Evolutionary conservation across 2,113 vertebrate genomes (phyloP), one percentile per base, ranked within the genome.

Genomic region (Syngnathus floridae): DNA sequence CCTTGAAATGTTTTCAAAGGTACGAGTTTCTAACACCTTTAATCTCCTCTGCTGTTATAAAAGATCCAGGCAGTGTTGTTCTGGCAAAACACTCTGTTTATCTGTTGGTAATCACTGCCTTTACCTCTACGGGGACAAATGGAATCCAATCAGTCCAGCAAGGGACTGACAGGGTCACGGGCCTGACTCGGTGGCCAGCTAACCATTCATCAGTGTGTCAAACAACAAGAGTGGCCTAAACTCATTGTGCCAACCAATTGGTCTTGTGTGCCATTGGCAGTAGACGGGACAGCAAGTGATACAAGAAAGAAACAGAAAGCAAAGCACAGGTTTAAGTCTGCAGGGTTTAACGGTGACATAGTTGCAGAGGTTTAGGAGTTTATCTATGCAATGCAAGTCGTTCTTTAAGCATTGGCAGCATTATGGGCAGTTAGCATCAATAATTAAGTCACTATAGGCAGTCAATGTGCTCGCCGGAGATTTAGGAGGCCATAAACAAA

Each of bases 371-470:
- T 66, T 76, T 54, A 75, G 41, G 78, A 59, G 80, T 86, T 83
- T 83, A 84, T 83, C 69, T 71, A 56, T 41, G 63, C 49, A 46
- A 48, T 57, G 41, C 65, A 66, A 59, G 70, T 78, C 73, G 81
- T 76, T 82, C 65, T 73, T 83, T 64, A 64, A 41, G 57, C 64
- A 73, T n/a, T 76, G 79, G 77, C 83, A 88, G 82, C 74, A 84
- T 86, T 86, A 85, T 82, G 86, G 84, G 79, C 79, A 79, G 84
- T 87, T 87, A 88, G 78, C 81, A 80, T 84, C 80, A 80, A 83
- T 91, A 90, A 90, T 90, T 86, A 88, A 76, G 74, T 76, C 81
- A 72, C 79, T 84, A 72, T 79, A 86, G 86, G 75, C 69, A 78
- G 73, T 85, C 89, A 80, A 80, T 87, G 77, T 64, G 72, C 71